Evolutionary conservation across 2,888 invertebrate genomes (phyloP).

Genomic region (Exocentrus adspersus): DNA sequence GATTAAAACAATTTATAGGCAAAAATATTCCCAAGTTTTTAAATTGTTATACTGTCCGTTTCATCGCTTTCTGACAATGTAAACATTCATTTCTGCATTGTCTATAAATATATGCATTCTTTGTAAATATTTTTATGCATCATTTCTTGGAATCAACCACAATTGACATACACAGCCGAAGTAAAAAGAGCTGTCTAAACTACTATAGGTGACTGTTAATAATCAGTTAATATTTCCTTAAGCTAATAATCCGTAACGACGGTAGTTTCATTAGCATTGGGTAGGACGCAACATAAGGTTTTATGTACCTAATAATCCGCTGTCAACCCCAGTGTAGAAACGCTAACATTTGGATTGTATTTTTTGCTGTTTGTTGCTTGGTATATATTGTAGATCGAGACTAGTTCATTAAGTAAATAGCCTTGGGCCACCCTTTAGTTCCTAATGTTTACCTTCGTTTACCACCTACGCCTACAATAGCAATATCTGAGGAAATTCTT

Average conservation of each 20-base stretch:
- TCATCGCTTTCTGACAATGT: too few relatives aligned
- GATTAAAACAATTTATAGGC: too few relatives aligned
- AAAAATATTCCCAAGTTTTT: too few relatives aligned
- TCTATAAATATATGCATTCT: too few relatives aligned
- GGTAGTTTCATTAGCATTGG: not conserved
- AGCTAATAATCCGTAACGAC: too few relatives aligned
- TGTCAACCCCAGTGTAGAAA: not conserved
- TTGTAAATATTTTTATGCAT: too few relatives aligned
- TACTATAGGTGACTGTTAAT: not conserved
- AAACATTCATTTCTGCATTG: too few relatives aligned
- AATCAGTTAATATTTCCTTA: not conserved
- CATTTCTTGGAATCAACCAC: too few relatives aligned
- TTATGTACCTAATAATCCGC: not conserved
- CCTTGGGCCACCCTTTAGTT: not conserved
- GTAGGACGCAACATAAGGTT: not conserved
- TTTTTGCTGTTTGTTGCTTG: not conserved
- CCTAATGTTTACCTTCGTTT: not conserved
- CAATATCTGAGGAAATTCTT: not conserved
- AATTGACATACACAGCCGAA: too few relatives aligned
- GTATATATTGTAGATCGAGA: not conserved
- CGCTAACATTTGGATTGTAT: not conserved
- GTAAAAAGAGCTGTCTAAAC: too few relatives aligned
- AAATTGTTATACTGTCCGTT: too few relatives aligned
- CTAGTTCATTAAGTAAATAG: constrained; percentile 3
- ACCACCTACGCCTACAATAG: not conserved